Base-by-base conservation (phyloP, 2,113 vertebrate species). In the Hippopotamus amphibius region DNA sequence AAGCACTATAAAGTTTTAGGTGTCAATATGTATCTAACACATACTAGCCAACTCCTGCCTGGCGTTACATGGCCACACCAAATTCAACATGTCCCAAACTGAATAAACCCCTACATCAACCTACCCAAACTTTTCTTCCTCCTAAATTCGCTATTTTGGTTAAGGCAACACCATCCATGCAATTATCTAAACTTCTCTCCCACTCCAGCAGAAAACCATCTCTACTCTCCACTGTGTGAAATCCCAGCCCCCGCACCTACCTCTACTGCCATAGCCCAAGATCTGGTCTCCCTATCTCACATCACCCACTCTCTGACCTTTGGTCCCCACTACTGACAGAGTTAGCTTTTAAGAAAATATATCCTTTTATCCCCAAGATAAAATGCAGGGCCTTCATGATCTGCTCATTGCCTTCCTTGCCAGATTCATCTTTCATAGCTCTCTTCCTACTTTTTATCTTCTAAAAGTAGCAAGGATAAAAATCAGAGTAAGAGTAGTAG, bases 1-100 rank as follows among this genome's bases (percentile, higher is more conserved):
- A 86, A 90, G 17, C 55, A 95, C 77, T 66, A 72, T 41, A 96
- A 89, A 82, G 87, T 33, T 37, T 81, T 66, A 90, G 14, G 46
- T 80, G 3, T 33, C 68, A 16, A 61, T 71, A 81, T 9, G 5
- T 48, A 63, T 72, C n/a, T 59, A 61, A 90, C 5, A 6, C 48
- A 68, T 55, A 33, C 26, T 77, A 66, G 65, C 57, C 59, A 88
- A 41, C 33, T 74, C 28, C 65, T 84, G 41, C 57, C 26, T 43
- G 11, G 26, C 21, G 1, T 88, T 55, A 88, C 0, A 68, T 24
- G 69, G 21, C 61, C 81, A 84, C 21, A 63, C 21, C 61, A 41
- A 66, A 68, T 71, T 80, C 48, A 79, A 9, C 24, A 48, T 77
- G 53, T 57, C 69, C 61, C 69, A 88, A 72, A 79, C 17, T n/a